These are phyloP conservation scores for Phaedon cochleariae DNA, from an alignment of 2,888 invertebrate species.

Conservation along the genomic window DNA sequence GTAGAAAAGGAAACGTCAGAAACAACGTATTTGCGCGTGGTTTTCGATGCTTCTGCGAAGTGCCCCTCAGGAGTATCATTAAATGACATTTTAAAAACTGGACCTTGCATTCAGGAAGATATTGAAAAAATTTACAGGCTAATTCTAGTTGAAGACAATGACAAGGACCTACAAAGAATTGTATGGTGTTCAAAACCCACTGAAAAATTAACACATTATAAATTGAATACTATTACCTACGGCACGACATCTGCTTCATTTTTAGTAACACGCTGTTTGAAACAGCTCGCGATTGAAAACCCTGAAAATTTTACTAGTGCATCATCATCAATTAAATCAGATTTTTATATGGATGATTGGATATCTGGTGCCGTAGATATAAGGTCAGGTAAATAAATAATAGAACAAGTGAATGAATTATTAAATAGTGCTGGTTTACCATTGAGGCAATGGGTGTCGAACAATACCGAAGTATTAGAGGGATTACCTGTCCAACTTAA, in stretches of 20 bases:
- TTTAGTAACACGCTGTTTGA: conserved; percentile 10
- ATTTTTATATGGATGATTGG: no score
- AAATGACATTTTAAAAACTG: conserved; percentile 17
- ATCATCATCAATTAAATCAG: no score
- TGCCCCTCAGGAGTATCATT: conserved; percentile 7
- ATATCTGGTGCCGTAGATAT: no score
- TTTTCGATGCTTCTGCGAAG: conserved; percentile 17
- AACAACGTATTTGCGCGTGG: no score
- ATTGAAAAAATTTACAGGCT: conserved; percentile 52
- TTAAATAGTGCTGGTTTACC: conserved; percentile 11
- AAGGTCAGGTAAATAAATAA: neutral
- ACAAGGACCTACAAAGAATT: conserved; percentile 49
- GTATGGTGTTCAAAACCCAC: conserved; percentile 44
- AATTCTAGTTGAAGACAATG: conserved; percentile 38
- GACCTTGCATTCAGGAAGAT: conserved; percentile 38
- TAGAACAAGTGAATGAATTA: conserved; percentile 5
- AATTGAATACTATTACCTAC: conserved; percentile 28
- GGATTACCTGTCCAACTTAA: neutral
- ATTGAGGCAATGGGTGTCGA: conserved; percentile 21
- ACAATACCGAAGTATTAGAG: conserved; percentile 6
- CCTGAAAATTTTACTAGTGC: no score
- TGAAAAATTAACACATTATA: conserved; percentile 15
- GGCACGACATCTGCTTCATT: conserved; percentile 23
- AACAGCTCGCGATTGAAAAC: no score
- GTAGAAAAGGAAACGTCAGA: conserved; percentile 13